Evolutionary conservation across 1,140 invertebrate species (phyloP).

Genomic region (Ylistrum balloti): DNA sequence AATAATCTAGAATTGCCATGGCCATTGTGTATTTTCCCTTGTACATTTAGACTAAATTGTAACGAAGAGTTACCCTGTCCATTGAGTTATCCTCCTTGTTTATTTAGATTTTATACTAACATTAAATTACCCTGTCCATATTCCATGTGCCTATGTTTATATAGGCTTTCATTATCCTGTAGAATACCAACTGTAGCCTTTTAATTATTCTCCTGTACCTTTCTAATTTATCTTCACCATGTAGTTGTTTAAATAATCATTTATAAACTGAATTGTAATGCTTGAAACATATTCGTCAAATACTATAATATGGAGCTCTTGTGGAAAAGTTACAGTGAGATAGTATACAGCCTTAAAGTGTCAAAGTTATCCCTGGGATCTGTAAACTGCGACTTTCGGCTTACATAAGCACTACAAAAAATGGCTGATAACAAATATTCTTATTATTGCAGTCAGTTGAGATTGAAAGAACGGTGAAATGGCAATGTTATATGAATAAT

Average conservation of each 20-base stretch:
- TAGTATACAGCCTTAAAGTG: not conserved
- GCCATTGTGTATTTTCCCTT: too few relatives aligned
- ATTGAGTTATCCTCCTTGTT: too few relatives aligned
- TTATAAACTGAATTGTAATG: too few relatives aligned
- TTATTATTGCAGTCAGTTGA: not conserved
- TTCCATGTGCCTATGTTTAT: too few relatives aligned
- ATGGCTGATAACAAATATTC: constrained; percentile 1
- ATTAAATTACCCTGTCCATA: too few relatives aligned
- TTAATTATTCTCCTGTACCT: not conserved
- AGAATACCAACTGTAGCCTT: too few relatives aligned
- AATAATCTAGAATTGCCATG: too few relatives aligned
- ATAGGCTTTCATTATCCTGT: too few relatives aligned
- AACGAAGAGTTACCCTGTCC: too few relatives aligned
- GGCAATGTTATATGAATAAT: not conserved
- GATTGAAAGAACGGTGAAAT: not conserved
- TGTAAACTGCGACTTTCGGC: not conserved
- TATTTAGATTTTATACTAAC: too few relatives aligned
- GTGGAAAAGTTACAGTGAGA: not conserved
- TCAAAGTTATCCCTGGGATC: not conserved
- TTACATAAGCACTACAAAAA: not conserved
- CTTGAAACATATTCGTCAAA: not conserved
- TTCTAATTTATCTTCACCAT: not conserved
- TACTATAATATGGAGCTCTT: not conserved
- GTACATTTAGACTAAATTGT: too few relatives aligned
- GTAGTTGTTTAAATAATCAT: not conserved